A percentile compares a stretch with the other conserved stretches of the same genome.
These are phyloP conservation scores for Solenopsis fugax DNA, from an alignment of 1,140 invertebrate genomes.

Conservation along the genomic window DNA sequence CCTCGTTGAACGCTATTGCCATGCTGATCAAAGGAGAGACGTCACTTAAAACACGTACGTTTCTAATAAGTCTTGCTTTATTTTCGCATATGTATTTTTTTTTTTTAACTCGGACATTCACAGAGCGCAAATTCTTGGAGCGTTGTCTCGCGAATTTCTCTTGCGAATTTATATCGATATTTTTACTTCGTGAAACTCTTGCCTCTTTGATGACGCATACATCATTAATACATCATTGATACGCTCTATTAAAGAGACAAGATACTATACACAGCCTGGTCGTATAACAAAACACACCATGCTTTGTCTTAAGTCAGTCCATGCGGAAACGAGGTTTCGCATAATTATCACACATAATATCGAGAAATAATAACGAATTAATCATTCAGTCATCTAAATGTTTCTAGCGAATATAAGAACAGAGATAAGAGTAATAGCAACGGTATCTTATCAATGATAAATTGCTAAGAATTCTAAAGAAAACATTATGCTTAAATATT, in stretches of 20 bases:
- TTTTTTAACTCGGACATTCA: neutral
- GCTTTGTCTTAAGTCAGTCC: neutral
- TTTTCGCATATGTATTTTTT: neutral
- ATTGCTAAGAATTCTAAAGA: neutral
- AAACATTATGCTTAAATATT: neutral
- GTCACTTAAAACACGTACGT: neutral
- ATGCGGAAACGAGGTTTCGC: neutral
- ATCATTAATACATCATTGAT: neutral
- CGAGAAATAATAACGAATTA: neutral
- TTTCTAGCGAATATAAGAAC: neutral
- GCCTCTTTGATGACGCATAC: neutral
- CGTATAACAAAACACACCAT: neutral
- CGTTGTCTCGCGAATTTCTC: neutral
- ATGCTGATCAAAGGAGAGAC: neutral
- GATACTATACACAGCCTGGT: neutral
- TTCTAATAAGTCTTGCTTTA: neutral
- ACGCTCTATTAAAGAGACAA: conserved; percentile 15
- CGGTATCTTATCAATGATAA: neutral
- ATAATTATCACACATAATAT: neutral
- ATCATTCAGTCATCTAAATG: neutral
- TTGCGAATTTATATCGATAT: neutral
- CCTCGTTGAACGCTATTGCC: neutral
- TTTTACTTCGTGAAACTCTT: neutral
- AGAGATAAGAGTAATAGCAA: neutral
- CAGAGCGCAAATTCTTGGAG: neutral